Base-by-base conservation (phyloP, 1,140 invertebrate species). In the Sminthurides bifidus region DNA sequence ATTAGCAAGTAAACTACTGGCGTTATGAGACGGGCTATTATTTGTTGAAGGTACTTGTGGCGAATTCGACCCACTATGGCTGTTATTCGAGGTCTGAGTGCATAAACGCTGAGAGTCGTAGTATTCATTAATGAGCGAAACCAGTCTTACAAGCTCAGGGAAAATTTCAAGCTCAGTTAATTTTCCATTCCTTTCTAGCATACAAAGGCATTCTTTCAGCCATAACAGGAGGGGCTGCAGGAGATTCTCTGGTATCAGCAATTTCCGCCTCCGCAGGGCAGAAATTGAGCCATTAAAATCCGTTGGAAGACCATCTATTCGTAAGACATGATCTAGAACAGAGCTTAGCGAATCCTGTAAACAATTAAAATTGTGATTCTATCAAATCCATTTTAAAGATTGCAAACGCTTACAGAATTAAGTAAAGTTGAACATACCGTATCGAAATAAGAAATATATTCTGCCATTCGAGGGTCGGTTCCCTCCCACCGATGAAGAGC, bases 401-500 rank as follows among this genome's bases (percentile, higher is more conserved):
- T 4, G 14, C 1, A 60, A 41, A 37, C 19, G 26, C 14, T 14
- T 58, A 31, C 26, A 41, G 3, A 46, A 3, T 38, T 44, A 30
- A 14, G 14, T 26, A 24, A 37, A 48, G 38, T 17, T 1, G 41
- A 31, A 45, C 53, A 50, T 63, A 66, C 67, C 37, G 58, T 27
- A 53, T 65, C 59, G 30, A 65, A 61, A 41, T 61, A 65, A 2
- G 59, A 59, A n/a, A 60, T 58, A 43, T 61, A 65, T 40, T 79
- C 77, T 50, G 68, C 68, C 14, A 75, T 67, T 60, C 75, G 72
- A 1, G 71, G 68, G 59, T 78, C 75, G 40, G 74, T 72, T 52
- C 75, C 70, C 52, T 78, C 76, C 70, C 69, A 74, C 29, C 72
- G 71, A 15, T 72, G 71, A 33, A 82, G 71, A 4, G 77, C 78